A percentile compares a stretch with the other conserved stretches of the same genome.
phyloP scores from a whole-genome alignment of 2,888 invertebrate species.

The Trichopoda pennipes region DNA sequence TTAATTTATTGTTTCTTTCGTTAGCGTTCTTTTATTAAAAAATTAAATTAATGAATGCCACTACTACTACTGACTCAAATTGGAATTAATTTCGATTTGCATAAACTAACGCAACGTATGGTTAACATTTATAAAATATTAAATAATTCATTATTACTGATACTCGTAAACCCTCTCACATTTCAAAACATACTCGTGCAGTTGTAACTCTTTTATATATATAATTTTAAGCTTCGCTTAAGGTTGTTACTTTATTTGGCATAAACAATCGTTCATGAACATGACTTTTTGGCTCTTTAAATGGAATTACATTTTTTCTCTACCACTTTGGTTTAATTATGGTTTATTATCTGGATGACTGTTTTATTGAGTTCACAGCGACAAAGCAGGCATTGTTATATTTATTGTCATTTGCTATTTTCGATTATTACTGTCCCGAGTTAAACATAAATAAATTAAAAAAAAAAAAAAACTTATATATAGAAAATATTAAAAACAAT shows the following conservation, averaged over 20 bases:
- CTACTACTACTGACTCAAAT: neutral
- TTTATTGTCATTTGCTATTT: conserved; percentile 38
- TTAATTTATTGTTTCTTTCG: neutral
- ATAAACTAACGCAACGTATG: conserved; percentile 5
- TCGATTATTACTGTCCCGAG: conserved; percentile 15
- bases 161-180: neutral
- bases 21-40: neutral
- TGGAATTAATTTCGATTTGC: conserved; percentile 4
- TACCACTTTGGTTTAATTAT: conserved; percentile 45
- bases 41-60: neutral
- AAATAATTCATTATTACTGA: conserved; percentile 15
- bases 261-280: neutral
- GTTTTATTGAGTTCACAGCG: conserved; percentile 35
- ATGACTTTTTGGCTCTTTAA: neutral
- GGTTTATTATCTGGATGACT: conserved; percentile 47
- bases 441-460: conserved; percentile 48
- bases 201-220: neutral
- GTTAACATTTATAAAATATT: conserved; percentile 12
- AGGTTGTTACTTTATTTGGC: conserved; percentile 1
- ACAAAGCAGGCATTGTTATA: conserved; percentile 2
- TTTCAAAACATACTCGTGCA: too few species aligned
- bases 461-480: conserved; percentile 1
- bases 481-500: conserved; percentile 16
- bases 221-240: conserved; percentile 24
- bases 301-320: conserved; percentile 42